Evolutionary conservation across 2,113 vertebrate species (phyloP).

Genomic region (Etheostoma cragini): DNA sequence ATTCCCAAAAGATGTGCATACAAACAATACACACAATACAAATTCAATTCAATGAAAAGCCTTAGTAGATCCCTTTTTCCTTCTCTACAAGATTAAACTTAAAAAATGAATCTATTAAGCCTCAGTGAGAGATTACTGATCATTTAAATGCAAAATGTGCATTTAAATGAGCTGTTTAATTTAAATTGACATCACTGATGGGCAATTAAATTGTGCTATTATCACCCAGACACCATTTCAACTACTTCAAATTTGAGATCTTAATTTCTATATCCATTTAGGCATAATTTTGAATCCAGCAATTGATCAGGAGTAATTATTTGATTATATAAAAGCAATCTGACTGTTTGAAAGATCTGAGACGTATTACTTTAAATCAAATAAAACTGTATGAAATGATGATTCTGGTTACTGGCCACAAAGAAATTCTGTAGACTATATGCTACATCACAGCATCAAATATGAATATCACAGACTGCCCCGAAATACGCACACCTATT

Average conservation of each 20-base stretch:
- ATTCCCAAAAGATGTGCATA: neutral
- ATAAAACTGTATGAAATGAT: neutral
- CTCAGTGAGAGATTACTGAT: neutral
- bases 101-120: neutral
- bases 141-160: neutral
- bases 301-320: neutral
- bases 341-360: neutral
- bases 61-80: neutral
- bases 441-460: conserved; percentile 11
- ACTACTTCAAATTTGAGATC: neutral
- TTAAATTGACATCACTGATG: neutral
- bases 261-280: neutral
- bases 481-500: conserved; percentile 6
- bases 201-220: neutral
- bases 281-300: neutral
- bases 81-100: no score
- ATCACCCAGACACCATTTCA: neutral
- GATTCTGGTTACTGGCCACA: neutral
- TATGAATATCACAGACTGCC: conserved; percentile 34
- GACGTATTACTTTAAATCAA: neutral
- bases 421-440: neutral
- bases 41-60: neutral
- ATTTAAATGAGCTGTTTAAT: conserved; percentile 7
- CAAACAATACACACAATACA: no score
- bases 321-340: neutral